Evolutionary conservation across 2,113 vertebrate genomes (phyloP).

Genomic region (Mustela lutreola): DNA sequence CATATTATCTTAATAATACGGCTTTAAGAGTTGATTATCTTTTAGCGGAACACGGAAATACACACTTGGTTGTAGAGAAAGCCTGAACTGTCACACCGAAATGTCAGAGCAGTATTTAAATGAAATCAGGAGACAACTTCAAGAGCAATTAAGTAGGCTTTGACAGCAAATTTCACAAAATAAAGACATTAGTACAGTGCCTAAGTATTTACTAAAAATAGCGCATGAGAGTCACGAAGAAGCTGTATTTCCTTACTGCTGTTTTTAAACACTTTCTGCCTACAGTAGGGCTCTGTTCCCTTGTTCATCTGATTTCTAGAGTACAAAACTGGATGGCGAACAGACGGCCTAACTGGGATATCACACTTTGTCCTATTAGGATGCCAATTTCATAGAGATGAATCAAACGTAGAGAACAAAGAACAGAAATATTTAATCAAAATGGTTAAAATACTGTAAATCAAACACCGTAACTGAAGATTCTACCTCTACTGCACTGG

Average conservation of each 20-base stretch:
- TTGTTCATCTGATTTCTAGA: neutral
- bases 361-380: conserved; percentile 78
- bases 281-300: neutral
- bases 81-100: neutral
- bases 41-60: neutral
- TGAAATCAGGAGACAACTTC: neutral
- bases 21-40: neutral
- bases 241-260: neutral
- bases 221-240: neutral
- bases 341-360: conserved; percentile 83
- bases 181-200: neutral
- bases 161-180: neutral
- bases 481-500: conserved; percentile 62
- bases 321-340: conserved; percentile 78
- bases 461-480: conserved; percentile 74
- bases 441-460: conserved; percentile 85
- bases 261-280: neutral
- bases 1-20: neutral
- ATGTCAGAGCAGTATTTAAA: neutral
- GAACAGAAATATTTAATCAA: conserved; percentile 84
- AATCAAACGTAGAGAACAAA: conserved; percentile 73
- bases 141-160: neutral
- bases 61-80: neutral
- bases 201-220: neutral
- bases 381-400: conserved; percentile 80